phyloP scores from a whole-genome alignment of 2,797 vertebrate genomes.

The Mus caroli region DNA sequence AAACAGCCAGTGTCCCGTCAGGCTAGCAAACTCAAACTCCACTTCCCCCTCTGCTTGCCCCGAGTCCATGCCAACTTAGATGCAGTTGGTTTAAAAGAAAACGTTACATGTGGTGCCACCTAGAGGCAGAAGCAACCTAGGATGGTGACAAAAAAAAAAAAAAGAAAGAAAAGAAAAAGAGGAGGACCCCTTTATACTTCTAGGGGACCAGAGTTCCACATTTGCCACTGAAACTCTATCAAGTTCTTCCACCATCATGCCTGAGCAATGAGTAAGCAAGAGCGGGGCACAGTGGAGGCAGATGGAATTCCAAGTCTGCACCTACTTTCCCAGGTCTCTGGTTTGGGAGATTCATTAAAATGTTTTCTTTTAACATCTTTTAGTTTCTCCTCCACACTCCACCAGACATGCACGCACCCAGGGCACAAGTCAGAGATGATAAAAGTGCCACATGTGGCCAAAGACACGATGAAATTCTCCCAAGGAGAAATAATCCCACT shows the following conservation, averaged over 20 bases:
- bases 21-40: neutral
- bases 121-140: conserved; percentile 17
- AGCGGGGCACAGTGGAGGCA: neutral
- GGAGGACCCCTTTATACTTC: neutral
- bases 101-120: conserved; percentile 46
- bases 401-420: neutral
- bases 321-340: neutral
- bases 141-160: neutral
- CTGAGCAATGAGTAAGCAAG: neutral
- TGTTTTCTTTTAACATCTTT: conserved; percentile 8
- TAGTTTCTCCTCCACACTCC: neutral
- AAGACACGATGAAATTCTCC: conserved; percentile 10
- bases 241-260: neutral
- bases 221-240: neutral
- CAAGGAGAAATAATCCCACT: neutral
- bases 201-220: neutral
- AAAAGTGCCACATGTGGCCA: neutral
- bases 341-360: neutral
- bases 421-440: neutral
- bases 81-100: conserved; percentile 54
- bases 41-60: neutral
- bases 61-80: neutral
- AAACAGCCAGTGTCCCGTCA: neutral
- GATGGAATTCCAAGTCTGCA: neutral
- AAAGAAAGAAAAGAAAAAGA: neutral